A percentile compares a stretch with the other conserved stretches of the same genome.
These are phyloP conservation scores for Ennomos quercinarius DNA, from an alignment of 2,888 invertebrate genomes.

Conservation along the genomic window DNA sequence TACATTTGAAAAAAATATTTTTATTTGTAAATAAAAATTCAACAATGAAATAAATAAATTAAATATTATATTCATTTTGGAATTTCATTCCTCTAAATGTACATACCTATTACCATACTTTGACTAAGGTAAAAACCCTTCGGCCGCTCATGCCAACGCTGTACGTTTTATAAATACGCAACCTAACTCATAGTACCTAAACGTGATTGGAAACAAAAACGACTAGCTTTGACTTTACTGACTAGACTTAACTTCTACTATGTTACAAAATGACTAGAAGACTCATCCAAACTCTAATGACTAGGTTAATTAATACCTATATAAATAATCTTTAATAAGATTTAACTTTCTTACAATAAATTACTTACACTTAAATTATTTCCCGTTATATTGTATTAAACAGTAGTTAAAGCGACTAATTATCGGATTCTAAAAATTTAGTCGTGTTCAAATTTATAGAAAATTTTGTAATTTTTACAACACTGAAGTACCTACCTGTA, in stretches of 20 bases:
- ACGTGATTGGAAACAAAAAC: background rate
- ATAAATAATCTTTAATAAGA: no score
- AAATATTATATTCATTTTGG: slow-evolving; percentile 21
- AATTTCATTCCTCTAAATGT: slow-evolving; percentile 35
- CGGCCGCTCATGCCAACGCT: slow-evolving; percentile 8
- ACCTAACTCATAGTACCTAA: background rate
- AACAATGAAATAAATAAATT: background rate
- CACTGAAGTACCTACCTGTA: no score
- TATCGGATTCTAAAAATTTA: slow-evolving; percentile 64
- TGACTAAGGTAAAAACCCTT: slow-evolving; percentile 3
- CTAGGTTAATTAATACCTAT: slow-evolving; percentile 2
- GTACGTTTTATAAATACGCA: background rate
- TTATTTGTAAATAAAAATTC: background rate
- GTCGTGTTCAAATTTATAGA: slow-evolving; percentile 4
- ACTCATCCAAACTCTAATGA: slow-evolving; percentile 57
- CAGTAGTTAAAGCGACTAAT: slow-evolving; percentile 58
- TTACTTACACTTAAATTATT: background rate
- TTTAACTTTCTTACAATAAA: background rate
- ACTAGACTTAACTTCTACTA: slow-evolving; percentile 47
- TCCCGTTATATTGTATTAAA: slow-evolving; percentile 36
- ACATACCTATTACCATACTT: background rate
- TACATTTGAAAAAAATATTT: background rate
- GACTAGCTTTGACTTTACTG: slow-evolving; percentile 25
- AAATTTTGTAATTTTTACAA: no score
- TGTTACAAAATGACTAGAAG: slow-evolving; percentile 72